Percentiles rank a stretch among this genome's conserved stretches.
These are phyloP conservation scores for Ianthella basta DNA, from an alignment of 37 sponge, comb jelly and placozoan genomes.

Conservation along the genomic window DNA sequence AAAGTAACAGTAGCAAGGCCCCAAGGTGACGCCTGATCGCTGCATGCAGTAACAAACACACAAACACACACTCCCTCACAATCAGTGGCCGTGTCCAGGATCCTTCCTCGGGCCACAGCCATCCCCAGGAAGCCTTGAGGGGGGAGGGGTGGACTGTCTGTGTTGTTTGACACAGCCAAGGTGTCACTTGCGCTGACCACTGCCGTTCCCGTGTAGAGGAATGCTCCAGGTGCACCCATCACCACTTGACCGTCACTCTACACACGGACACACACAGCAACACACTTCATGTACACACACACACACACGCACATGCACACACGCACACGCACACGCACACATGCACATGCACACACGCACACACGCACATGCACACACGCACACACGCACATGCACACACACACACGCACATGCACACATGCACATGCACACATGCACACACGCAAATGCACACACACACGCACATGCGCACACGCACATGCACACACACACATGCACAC, in stretches of 20 bases:
- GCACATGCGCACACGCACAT: background rate
- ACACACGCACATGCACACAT: background rate
- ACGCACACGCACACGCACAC: no score
- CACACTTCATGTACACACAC: background rate
- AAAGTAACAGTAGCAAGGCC: background rate
- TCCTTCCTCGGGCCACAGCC: slow-evolving; percentile 10
- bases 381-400: background rate
- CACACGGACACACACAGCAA: background rate
- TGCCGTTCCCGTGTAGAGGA: background rate
- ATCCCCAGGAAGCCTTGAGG: background rate
- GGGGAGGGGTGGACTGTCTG: background rate
- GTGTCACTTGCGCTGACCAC: background rate
- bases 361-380: background rate
- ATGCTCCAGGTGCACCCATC: slow-evolving; percentile 17
- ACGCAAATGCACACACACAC: background rate
- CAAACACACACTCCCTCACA: slow-evolving; percentile 3
- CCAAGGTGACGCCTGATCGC: background rate
- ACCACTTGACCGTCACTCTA: background rate
- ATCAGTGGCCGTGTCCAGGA: background rate
- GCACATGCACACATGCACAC: background rate
- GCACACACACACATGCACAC: background rate
- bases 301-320: no score
- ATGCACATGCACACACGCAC: background rate
- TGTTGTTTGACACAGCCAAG: background rate
- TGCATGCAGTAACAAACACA: background rate